Base-by-base conservation (phyloP, 64 coral and sea anemone genomes). In the Orbicella faveolata region DNA sequence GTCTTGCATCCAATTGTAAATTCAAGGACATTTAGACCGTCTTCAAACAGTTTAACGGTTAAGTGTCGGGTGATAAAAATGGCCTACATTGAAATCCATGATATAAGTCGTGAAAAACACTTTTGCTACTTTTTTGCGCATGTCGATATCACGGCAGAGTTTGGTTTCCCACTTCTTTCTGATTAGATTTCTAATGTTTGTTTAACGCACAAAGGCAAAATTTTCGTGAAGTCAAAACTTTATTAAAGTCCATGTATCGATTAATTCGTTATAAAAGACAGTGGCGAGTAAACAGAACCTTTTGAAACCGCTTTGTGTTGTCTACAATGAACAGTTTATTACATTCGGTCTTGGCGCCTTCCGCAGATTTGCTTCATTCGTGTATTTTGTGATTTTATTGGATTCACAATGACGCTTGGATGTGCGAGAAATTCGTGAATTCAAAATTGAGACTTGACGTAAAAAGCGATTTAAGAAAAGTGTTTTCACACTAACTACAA, bases 201-300 rank as follows among this genome's bases (percentile, higher is more conserved):
- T 86, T 85, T 90, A 96, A 81, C 78, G 74, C 90, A 96, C 90
- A 96, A 96, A 92, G 74, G 90, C 87, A 87, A 93, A 96, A 96
- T 87, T 86, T 77, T 96, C 78, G 63, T 81, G 79, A 93, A 90
- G 90, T 81, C 80, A 89, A 89, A 94, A 88, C 81, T 96, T 93
- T 90, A 94, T 90, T 94, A 94, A 94, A 94, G 87, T 70, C 90
- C 67, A 87, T 90, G 87, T 92, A 96, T 96, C 91, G 87, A 96
- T 93, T 93, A 93, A 93, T 93, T 96, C 63, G 92, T 88, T 87
- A 91, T 90, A 89, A 77, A 89, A 77, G 76, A 85, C 70, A 78
- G 35, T 67, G 64, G 52, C 90, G 87, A 84, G 95, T 89, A 93
- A 96, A 96, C 92, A 96, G 83, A 70, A 65, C 64, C 68, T 87